Evolutionary conservation across 2,888 invertebrate genomes (phyloP), one percentile per base, ranked within the genome.

Genomic region (Helicoverpa assulta): DNA sequence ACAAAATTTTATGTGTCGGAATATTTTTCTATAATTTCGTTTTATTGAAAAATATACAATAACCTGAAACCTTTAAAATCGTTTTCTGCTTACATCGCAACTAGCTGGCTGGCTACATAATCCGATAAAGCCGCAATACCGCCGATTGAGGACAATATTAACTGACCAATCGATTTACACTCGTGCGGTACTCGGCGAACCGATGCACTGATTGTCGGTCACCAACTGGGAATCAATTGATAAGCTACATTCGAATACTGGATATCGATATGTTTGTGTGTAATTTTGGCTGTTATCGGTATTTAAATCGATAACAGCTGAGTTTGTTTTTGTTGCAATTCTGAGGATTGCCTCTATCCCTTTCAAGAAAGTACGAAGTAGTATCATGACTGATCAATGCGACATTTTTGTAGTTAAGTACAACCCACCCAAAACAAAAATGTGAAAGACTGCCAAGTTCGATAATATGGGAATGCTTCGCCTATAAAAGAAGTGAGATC

Each of bases 161-260:
- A 66, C 70, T 58, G 54, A 50, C 52, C 66, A 61, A 79, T 84
- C 79, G 84, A 82, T 83, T 79, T 60, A 72, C 66, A 73, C 58
- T 51, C 19, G 61, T 65, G 53, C 19, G 60, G 54, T 66, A 16
- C 57, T 65, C 60, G 40, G 16, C 21, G 47, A 50, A 67, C 59
- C 43, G 19, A 40, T 68, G 81, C 70, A 81, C 51, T 75, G 59
- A 76, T 69, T 78, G 57, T 62, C 26, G 62, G 59, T 50, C 58
- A 60, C 33, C 8, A 58, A 57, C 70, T 60, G 53, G 21, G 37
- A 54, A 47, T 58, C 70, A 63, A 80, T 80, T 76, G 65, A 75
- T 74, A 47, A 47, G 47, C 47, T 47, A 5, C 47, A 47, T 47
- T 47, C 16, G 16, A 47, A 16, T n/a, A 47, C 47, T 47, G n/a